Evolutionary conservation across 2,797 vertebrate species (phyloP).

Genomic region (Oreochromis grahami): DNA sequence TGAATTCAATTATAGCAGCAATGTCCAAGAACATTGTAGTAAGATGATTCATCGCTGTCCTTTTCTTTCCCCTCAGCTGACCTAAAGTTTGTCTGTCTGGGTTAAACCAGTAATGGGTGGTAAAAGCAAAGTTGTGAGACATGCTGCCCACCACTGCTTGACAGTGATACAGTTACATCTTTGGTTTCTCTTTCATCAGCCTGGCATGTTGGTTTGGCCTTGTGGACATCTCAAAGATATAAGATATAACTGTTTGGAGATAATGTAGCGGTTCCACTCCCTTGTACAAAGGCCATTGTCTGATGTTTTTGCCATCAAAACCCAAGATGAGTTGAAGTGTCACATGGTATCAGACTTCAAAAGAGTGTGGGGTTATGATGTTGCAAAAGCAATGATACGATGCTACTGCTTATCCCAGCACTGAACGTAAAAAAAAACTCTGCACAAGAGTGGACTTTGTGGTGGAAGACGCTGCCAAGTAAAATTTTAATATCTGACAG

Average conservation of each 20-base stretch:
- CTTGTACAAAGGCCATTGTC: constrained; percentile 61
- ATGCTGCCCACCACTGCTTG: neutral
- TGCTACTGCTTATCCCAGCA: constrained; percentile 3
- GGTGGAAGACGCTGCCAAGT: constrained; percentile 30
- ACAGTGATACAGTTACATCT: constrained; percentile 48
- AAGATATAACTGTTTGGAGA: constrained; percentile 50
- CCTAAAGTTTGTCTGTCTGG: neutral
- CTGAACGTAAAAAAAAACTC: neutral
- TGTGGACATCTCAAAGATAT: constrained; percentile 41
- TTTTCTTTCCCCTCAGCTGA: constrained; percentile 58
- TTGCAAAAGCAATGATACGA: constrained; percentile 49
- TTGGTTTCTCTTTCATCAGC: constrained; percentile 5
- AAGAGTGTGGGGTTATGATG: constrained; percentile 36
- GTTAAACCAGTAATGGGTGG: neutral
- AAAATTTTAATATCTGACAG: constrained; percentile 26
- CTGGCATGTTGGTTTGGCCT: constrained; percentile 48
- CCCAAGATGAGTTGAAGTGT: constrained; percentile 43
- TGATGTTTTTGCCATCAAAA: constrained; percentile 47
- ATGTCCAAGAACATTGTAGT: constrained; percentile 69
- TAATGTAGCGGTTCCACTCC: constrained; percentile 57
- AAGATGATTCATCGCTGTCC: constrained; percentile 76
- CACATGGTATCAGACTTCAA: constrained; percentile 49
- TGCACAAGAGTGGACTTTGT: constrained; percentile 33
- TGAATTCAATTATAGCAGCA: constrained; percentile 86
- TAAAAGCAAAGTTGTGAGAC: constrained; percentile 7